phyloP scores from a whole-genome alignment of 2,797 vertebrate genomes.

The Sebastes ruberrimus region DNA sequence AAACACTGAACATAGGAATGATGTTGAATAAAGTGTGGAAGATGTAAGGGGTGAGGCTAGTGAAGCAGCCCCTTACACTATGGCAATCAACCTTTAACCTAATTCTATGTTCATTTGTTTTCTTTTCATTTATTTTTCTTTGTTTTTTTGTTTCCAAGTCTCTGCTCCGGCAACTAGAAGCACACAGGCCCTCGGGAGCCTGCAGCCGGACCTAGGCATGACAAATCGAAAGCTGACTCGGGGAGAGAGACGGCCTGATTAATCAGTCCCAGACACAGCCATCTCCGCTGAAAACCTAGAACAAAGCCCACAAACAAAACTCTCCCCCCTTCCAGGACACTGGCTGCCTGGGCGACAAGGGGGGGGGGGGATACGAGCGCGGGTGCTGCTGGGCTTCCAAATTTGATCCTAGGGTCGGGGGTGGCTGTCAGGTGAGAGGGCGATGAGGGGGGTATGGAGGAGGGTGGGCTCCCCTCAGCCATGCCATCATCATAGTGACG shows the following conservation, averaged over 20 bases:
- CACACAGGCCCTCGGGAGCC: slow-evolving; percentile 81
- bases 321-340: slow-evolving; percentile 71
- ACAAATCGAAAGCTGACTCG: slow-evolving; percentile 81
- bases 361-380: slow-evolving; percentile 34
- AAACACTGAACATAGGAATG: slow-evolving; percentile 7
- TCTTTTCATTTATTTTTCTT: slow-evolving; percentile 72
- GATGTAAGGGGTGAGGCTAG: slow-evolving; percentile 52
- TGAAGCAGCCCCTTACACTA: slow-evolving; percentile 57
- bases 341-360: slow-evolving; percentile 63
- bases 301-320: slow-evolving; percentile 66
- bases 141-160: slow-evolving; percentile 78
- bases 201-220: slow-evolving; percentile 85
- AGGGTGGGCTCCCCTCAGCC: slow-evolving; percentile 65
- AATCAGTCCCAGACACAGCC: slow-evolving; percentile 73
- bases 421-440: slow-evolving; percentile 70
- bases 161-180: slow-evolving; percentile 81
- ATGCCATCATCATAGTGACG: slow-evolving; percentile 58
- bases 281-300: slow-evolving; percentile 72
- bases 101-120: slow-evolving; percentile 81
- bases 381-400: slow-evolving; percentile 76
- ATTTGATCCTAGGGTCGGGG: slow-evolving; percentile 72
- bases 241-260: slow-evolving; percentile 81
- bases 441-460: slow-evolving; percentile 67
- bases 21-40: slow-evolving; percentile 57
- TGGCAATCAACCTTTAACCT: slow-evolving; percentile 71